Percentiles rank a stretch among this genome's conserved stretches.
These are phyloP conservation scores for Carcina quercana DNA, from an alignment of 2,888 invertebrate species.

Conservation along the genomic window DNA sequence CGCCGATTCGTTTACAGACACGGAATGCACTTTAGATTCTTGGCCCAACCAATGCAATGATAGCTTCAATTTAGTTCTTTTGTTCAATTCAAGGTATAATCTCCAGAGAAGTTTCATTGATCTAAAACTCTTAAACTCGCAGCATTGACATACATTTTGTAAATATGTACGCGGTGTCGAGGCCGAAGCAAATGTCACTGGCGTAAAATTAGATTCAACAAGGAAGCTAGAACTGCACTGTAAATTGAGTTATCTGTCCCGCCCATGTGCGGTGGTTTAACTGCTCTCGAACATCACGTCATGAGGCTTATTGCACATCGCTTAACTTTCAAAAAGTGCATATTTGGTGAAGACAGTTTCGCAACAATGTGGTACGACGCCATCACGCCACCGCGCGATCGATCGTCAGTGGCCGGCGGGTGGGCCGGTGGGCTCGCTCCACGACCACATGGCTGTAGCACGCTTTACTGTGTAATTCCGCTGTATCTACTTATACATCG, in stretches of 20 bases:
- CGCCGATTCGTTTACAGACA: no score
- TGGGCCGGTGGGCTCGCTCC: constrained; percentile 3
- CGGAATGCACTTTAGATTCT: no score
- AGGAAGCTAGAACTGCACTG: not conserved
- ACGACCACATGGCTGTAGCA: constrained; percentile 17
- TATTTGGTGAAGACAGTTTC: constrained; percentile 37
- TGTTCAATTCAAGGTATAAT: not conserved
- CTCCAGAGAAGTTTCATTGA: constrained; percentile 1
- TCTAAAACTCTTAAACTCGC: constrained; percentile 2
- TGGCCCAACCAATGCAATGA: no score
- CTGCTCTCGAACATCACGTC: no score
- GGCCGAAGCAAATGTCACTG: constrained; percentile 1
- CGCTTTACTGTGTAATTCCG: constrained; percentile 22
- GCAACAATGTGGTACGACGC: constrained; percentile 46
- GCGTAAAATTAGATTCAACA: not conserved
- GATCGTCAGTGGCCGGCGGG: constrained; percentile 19
- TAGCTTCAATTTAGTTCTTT: no score
- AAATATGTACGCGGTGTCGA: not conserved
- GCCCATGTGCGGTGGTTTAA: no score
- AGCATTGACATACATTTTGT: constrained; percentile 9
- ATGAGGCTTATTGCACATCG: no score
- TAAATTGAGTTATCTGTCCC: no score
- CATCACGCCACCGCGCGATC: constrained; percentile 65
- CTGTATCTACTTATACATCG: constrained; percentile 22
- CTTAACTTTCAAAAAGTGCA: no score